Conservation (phyloP, 2,113 vertebrate genomes). For the Hemiscyllium ocellatum region DNA sequence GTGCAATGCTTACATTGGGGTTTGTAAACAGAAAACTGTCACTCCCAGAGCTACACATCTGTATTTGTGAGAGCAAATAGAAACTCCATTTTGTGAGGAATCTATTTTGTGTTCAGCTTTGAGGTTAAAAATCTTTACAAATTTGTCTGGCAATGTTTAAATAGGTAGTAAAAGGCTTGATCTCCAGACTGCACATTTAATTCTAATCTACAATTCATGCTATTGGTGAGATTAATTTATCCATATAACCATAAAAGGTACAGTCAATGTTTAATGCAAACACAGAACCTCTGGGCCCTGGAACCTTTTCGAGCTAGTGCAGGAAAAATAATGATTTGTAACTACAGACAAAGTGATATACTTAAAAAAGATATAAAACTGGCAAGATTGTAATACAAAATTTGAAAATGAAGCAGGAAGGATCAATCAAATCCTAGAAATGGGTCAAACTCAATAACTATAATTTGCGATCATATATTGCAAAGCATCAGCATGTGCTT, state of each 20-base stretch:
- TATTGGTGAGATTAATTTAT: not conserved
- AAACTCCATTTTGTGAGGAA: not conserved
- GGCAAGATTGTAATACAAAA: not conserved
- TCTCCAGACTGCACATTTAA: not conserved
- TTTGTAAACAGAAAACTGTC: not conserved
- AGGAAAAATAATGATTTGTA: not conserved
- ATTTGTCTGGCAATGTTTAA: not conserved
- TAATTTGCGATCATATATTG: not conserved
- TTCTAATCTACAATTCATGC: not conserved
- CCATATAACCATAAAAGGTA: not conserved
- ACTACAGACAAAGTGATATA: not conserved
- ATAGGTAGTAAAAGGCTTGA: not conserved
- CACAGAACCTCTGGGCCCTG: not conserved
- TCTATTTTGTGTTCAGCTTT: not conserved
- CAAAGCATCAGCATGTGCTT: not conserved
- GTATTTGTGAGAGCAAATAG: not conserved
- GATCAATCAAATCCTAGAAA: not conserved
- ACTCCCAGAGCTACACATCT: not conserved
- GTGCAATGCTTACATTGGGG: not conserved
- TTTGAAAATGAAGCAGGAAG: not conserved
- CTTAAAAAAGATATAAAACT: not conserved
- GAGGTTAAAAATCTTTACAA: not conserved
- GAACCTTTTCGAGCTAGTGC: not conserved
- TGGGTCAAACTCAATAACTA: not conserved
- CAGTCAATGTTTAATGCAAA: not conserved